A percentile compares a stretch with the other conserved stretches of the same genome.
These are phyloP conservation scores for Diplodus puntazzo DNA, from an alignment of 2,797 vertebrate species.

Conservation along the genomic window DNA sequence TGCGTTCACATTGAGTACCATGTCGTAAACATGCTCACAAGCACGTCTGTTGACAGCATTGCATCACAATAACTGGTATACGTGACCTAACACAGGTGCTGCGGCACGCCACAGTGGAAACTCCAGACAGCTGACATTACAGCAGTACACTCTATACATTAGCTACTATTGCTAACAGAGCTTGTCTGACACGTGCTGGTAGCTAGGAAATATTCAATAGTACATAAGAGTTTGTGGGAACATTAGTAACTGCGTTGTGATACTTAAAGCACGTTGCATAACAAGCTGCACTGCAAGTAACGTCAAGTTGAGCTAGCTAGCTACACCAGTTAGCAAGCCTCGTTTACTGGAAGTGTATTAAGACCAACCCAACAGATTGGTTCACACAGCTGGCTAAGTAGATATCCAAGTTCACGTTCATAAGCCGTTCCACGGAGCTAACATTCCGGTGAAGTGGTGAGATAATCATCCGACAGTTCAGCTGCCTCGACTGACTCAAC, in stretches of 20 bases:
- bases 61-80: neutral
- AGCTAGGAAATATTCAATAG: neutral
- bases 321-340: conserved; percentile 10
- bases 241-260: neutral
- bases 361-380: neutral
- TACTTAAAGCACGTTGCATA: conserved; percentile 47
- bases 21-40: neutral
- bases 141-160: neutral
- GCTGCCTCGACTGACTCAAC: conserved; percentile 22
- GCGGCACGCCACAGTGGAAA: neutral
- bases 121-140: conserved; percentile 1
- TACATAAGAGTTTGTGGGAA: neutral
- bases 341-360: neutral
- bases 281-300: conserved; percentile 14
- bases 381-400: no score
- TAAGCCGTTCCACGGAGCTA: neutral
- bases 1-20: fast-evolving
- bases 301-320: conserved; percentile 30
- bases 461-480: neutral
- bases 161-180: neutral
- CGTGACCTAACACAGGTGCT: neutral
- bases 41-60: neutral
- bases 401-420: neutral
- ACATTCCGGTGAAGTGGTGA: neutral
- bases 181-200: neutral